Evolutionary conservation across 2,797 vertebrate species (phyloP), one percentile per base, ranked within the genome.

Genomic region (Zenarchopterus dispar): DNA sequence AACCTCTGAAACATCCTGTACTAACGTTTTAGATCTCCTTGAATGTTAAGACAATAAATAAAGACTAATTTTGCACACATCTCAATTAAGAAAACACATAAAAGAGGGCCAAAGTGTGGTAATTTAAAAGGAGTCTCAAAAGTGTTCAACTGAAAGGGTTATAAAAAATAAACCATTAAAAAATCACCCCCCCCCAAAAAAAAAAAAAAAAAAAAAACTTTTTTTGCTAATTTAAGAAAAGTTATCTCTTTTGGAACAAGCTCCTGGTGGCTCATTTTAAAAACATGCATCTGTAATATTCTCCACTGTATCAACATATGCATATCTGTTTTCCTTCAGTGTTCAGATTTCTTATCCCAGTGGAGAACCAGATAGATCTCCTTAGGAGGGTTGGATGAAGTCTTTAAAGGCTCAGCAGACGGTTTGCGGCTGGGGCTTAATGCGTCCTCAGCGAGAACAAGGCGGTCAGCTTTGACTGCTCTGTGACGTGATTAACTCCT

Each of bases 351-450:
- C 28, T 28, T 28, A 28, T 28, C 28, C 18, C 46, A 19, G 15
- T 8, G 17, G 0, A 55, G 57, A 51, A 36, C 15, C 47, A 6
- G 39, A 19, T 39, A 16, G 36, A 39, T 39, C 36, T 39, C 36
- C 10, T 22, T 54, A 28, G 36, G 22, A 67, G 18, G 42, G 41
- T 18, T 56, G 44, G 33, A 63, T 44, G 52, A 67, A 55, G 52
- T 53, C 47, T 48, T 70, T 82, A 77, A 78, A 69, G 7, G 54
- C 73, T 80, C 69, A 69, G 70, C 65, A 45, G 58, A 80, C 79
- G 75, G 33, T 39, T 13, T 15, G 36, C 5, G 13, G 61, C 58
- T 15, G 43, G 10, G 59, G 76, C 72, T 83, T 80, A 77, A 72
- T 50, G 51, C 49, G 45, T 69, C 67, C 73, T 17, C 51, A 43